Evolutionary conservation across 2,113 vertebrate genomes (phyloP), one percentile per base, ranked within the genome.

Genomic region (Hypanus sabinus): DNA sequence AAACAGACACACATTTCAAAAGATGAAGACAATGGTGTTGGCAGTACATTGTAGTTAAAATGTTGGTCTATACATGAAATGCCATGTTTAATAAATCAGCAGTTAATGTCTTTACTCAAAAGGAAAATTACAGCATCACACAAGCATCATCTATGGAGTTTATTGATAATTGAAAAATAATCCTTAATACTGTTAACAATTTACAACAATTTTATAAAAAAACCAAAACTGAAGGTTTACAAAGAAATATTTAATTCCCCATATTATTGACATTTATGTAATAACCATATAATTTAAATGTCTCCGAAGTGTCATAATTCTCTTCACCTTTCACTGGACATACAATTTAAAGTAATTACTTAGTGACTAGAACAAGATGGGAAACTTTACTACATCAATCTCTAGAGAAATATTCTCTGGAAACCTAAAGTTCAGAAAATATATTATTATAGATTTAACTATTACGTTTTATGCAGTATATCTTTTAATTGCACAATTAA

Each of bases 401-500:
- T 87, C 55, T 24, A 60, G 80, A 83, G 24, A 57, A 60, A 87
- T 60, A 11, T 60, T 57, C 55, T 60, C 55, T 60, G 83, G 4
- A 30, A 60, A 62, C 2, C 81, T 46, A 55, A 9, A 10, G 55
- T 11, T 60, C 14, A 5, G 10, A 60, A 30, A 87, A 10, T n/a
- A 24, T 30, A n/a, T 60, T 60, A 60, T 10, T 55, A 60, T 27
- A 83, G 5, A 18, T 83, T 83, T 55, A 9, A 24, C 46, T 3
- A 11, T 46, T 60, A 11, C 55, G 27, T 62, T 60, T 55, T 87
- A 3, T 30, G 27, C 12, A n/a, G 55, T 30, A 62, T 87, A 14
- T 60, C 10, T 57, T 85, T 85, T 85, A 57, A 85, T 60, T 85
- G 46, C 55, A 85, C 57, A 60, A 87, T 87, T 87, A 87, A 87